A percentile compares a stretch with the other conserved stretches of the same genome.
Evolutionary conservation across 2,797 vertebrate species (phyloP).

Genomic region (Selene dorsalis): DNA sequence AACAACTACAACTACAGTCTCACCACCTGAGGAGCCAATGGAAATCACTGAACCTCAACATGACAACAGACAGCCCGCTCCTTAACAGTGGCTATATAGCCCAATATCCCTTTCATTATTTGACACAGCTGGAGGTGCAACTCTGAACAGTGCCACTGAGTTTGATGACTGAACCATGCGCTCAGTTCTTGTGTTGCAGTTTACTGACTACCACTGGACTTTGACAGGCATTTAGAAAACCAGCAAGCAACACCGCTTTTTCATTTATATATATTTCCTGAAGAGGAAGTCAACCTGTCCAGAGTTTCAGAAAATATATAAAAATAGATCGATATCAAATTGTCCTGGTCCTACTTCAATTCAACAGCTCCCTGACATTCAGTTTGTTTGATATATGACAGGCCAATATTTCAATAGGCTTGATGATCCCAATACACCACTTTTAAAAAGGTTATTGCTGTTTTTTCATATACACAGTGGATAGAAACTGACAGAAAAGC

Average conservation of each 20-base stretch:
- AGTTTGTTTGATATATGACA: slow-evolving; percentile 76
- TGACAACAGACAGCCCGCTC: slow-evolving; percentile 68
- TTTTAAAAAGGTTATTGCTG: slow-evolving; percentile 88
- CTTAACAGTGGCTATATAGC: slow-evolving; percentile 78
- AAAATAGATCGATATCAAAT: slow-evolving; percentile 77
- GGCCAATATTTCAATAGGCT: slow-evolving; percentile 76
- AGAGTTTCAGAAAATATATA: slow-evolving; percentile 75
- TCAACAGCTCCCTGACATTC: slow-evolving; percentile 83
- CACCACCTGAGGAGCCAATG: slow-evolving; percentile 60
- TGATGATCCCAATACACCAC: slow-evolving; percentile 77
- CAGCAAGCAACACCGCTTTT: slow-evolving; percentile 64
- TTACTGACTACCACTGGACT: slow-evolving; percentile 66
- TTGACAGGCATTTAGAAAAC: slow-evolving; percentile 55
- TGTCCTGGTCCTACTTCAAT: slow-evolving; percentile 76
- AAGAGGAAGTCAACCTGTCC: slow-evolving; percentile 75
- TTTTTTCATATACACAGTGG: slow-evolving; percentile 84
- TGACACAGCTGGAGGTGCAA: slow-evolving; percentile 80
- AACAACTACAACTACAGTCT: slow-evolving; percentile 71
- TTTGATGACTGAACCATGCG: slow-evolving; percentile 63
- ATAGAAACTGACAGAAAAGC: slow-evolving; percentile 84
- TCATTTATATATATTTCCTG: slow-evolving; percentile 49
- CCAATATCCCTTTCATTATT: slow-evolving; percentile 82
- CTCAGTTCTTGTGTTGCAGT: slow-evolving; percentile 65
- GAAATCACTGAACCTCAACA: slow-evolving; percentile 70
- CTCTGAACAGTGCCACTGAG: slow-evolving; percentile 73